Base-by-base conservation (phyloP, 2,797 vertebrate genomes). In the Hyperoplus lanceolatus region DNA sequence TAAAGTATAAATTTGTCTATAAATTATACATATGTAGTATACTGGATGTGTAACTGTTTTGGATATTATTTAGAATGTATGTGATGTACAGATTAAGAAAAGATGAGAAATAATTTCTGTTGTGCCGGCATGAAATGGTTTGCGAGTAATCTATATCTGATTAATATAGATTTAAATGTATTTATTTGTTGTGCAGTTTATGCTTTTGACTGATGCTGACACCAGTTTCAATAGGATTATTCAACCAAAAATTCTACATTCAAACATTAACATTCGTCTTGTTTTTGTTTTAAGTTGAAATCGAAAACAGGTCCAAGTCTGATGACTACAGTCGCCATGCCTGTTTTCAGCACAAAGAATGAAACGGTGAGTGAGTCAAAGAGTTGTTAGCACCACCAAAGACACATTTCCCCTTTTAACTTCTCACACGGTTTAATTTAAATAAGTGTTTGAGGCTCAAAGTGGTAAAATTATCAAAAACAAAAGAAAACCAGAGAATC, bases 301-400 rank as follows among this genome's bases (percentile, higher is more conserved):
- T 94, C 96, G 67, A 97, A 96, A 91, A 93, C 96, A 14, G 96
- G 96, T 64, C 91, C 96, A 41, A 96, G 97, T 90, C 91, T 99
- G 90, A 98, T 96, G 95, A 99, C 98, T 13, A 99, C 98, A 1
- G 98, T 99, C 10, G 98, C 98, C 89, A 99, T 99, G 98, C 98
- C 98, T 1, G 98, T 99, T 60, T 99, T 99, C 90, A 99, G 98
- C 95, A 99, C 97, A 90, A 97, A 98, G 94, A 99, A 99, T 15
- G 97, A 99, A 93, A 99, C 98, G 51, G 98, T 97, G 92, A 86
- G 84, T 72, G 41, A 49, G 9, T 48, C 13, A 29, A 29, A 29
- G 4, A 60, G 39, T 6, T 51, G 39, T 54, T 50, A 53, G 49
- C 45, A 29, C 6, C n/a, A 61, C 4, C 42, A 21, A 41, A 58